These are phyloP conservation scores for Emydura subglobosa DNA, from an alignment of 2,113 vertebrate species.

Conservation along the genomic window DNA sequence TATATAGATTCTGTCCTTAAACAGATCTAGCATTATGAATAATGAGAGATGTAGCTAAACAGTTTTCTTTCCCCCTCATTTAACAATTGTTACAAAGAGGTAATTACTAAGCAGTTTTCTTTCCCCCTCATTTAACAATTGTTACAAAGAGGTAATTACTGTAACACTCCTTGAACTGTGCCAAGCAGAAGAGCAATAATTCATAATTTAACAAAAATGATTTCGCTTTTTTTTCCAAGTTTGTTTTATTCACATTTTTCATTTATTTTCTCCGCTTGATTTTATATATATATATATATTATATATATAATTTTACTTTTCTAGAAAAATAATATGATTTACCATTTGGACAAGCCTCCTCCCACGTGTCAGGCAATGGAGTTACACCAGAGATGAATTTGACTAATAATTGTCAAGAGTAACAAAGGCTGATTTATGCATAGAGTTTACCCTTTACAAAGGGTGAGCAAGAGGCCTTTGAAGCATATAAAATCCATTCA, in stretches of 20 bases:
- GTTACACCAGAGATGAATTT: background rate
- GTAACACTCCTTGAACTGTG: background rate
- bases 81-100: slow-evolving; percentile 8
- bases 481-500: background rate
- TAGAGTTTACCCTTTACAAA: background rate
- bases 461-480: background rate
- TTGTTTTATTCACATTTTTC: background rate
- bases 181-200: background rate
- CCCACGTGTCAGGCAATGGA: background rate
- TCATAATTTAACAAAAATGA: background rate
- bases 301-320: too few relatives aligned
- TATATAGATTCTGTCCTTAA: background rate
- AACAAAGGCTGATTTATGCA: background rate
- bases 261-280: background rate
- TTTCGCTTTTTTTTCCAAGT: background rate
- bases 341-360: background rate
- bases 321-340: background rate
- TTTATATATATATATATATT: background rate
- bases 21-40: background rate
- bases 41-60: background rate
- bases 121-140: slow-evolving; percentile 32
- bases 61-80: slow-evolving; percentile 25
- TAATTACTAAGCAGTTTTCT: background rate
- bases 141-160: background rate
- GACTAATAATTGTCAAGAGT: background rate